Base-by-base conservation (phyloP, 2,797 vertebrate species). In the Phrynocephalus vlangalii region DNA sequence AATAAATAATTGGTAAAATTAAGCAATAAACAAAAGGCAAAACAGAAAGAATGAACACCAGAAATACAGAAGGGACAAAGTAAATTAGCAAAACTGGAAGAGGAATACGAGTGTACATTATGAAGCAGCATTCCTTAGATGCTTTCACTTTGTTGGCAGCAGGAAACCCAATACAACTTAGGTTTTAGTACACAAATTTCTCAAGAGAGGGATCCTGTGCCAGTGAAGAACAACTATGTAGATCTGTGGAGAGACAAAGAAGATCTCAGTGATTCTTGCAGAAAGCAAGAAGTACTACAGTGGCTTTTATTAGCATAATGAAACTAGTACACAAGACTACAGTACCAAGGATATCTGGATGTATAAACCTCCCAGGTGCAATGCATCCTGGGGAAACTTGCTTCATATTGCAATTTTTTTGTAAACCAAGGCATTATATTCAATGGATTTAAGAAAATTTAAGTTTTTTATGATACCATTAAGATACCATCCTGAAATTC, bases 191-290 rank as follows among this genome's bases (percentile, higher is more conserved):
- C 10, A 76, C 18, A 26, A 44, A 15, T 8, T 76, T 76, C 20
- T 3, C 2, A 38, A 76, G 26, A 50, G 24, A 77, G 48, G 44
- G 22, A 15, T 77, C 24, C 8, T 50, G 38, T 24, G 44, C 75
- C 48, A 4, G n/a, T 5, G 15, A 11, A 70, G 10, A 70, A 7
- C 2, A 56, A 79, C 56, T 30, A 30, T 79, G 52, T 18, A 79
- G 38, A 5, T 44, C 38, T 44, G 5, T 44, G 38, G 38, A 44
- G 38, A 44, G 38, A 44, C 38, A 44, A 44, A 44, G 38, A 44
- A 83, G 68, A 72, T 13, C n/a, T 60, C 24, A 44, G 90, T 77
- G 70, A 86, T 82, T 89, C 66, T 90, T 91, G 76, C 92, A 93
- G 52, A 84, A 75, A 84, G 56, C 60, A 20, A 22, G 5, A 73